Evolutionary conservation across 2,888 invertebrate genomes (phyloP), one percentile per base, ranked within the genome.

Genomic region (Odontothrips loti): DNA sequence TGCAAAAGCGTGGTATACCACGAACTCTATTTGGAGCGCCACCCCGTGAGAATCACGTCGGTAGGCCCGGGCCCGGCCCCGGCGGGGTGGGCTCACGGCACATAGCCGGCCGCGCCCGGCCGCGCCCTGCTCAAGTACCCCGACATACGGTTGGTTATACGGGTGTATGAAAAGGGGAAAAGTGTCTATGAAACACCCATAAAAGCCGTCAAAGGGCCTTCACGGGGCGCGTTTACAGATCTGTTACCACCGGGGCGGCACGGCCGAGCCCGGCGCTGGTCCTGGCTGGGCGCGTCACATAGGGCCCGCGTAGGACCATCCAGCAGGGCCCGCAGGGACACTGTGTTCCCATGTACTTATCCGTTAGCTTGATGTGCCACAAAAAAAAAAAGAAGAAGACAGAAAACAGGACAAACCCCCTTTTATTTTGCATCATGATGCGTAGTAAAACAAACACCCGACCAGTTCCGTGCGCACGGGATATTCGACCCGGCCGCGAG

Each of bases 151-250:
- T 58, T 17, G 68, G 68, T 27, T 27, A 75, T 27, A 75, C 27
- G 68, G 68, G 11, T 75, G 68, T 75, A 75, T 75, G 68, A 75
- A 75, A 75, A 27, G 12, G 23, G 68, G 68, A 75, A 75, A 75
- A 75, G 68, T 75, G 68, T 75, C 68, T 75, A 75, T 75, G 68
- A 75, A 75, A 75, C 68, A 75, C 8, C 23, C 68, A 27, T 75
- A 75, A 75, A 75, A 75, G 68, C 23, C 68, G 68, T 75, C 68
- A 75, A 75, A 75, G 68, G 68, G 23, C 68, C 68, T 23, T 75
- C 27, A 27, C 68, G 68, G 27, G 27, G 11, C 68, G 68, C 68
- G 23, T 75, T 75, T 75, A 75, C 68, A 75, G 68, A 75, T 27
- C 23, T 75, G 68, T 75, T 75, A 75, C 68, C 68, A 1, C 8